Base-by-base conservation (phyloP, 2,888 invertebrate genomes). In the Clitarchus hookeri region DNA sequence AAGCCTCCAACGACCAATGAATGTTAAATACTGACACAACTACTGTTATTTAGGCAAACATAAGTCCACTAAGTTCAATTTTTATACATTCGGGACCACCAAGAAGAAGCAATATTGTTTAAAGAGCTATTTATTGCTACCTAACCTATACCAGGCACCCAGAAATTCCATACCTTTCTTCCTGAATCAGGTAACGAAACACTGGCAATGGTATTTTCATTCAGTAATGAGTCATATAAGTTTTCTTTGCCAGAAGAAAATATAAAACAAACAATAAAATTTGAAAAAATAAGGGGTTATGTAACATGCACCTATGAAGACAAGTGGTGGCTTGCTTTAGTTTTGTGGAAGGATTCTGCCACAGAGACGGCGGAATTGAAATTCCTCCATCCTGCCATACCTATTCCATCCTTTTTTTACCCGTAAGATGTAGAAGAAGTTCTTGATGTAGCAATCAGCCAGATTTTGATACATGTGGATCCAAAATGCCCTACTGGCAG, bases 141-240 rank as follows among this genome's bases (percentile, higher is more conserved):
- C 23, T 86, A 36, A 78, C 85, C 48, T 23, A 36, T 86, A 36
- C 78, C 84, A 83, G 48, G 48, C 83, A 83, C 44, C 85, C n/a
- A 8, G 1, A 25, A 26, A 26, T 78, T 78, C 78, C 78, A 78
- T 23, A 78, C 25, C 48, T 48, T 48, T 48, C 26, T 78, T 12
- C 6, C 48, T 48, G 48, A 48, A 48, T 48, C 48, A 48, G 6
- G 12, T 48, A 48, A 48, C 12, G 78, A 26, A n/a, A n/a, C 19
- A 6, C 13, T 78, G 78, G 26, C n/a, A 23, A 78, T 16, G 78
- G 78, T 78, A 78, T n/a, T n/a, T n/a, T n/a, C n/a, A n/a, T n/a
- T n/a, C n/a, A n/a, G n/a, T n/a, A n/a, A n/a, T n/a, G n/a, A 25
- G n/a, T 8, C 78, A 78, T 23, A 78, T 8, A 78, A 23, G 78